These are phyloP conservation scores for Troglohyphantes excavatus DNA, from an alignment of 2,888 invertebrate genomes.

Conservation along the genomic window DNA sequence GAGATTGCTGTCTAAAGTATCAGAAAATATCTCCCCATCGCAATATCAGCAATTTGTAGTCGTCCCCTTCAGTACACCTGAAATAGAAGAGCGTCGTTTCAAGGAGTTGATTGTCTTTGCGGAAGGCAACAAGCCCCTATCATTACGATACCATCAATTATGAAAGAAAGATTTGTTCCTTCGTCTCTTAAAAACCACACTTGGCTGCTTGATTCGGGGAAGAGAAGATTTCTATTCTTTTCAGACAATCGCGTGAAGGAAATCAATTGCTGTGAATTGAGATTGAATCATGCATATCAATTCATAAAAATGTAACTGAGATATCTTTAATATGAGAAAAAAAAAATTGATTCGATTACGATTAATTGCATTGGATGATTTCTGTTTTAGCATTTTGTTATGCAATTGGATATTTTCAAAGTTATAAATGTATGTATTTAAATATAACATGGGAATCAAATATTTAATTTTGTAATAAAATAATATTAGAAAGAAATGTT, in stretches of 20 bases:
- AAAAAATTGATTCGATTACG: background rate
- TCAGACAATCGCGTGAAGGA: background rate
- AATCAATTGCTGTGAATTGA: background rate
- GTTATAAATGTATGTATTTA: no score
- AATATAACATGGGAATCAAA: no score
- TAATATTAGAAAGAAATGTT: no score
- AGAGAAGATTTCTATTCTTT: background rate
- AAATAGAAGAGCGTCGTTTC: constrained; percentile 36
- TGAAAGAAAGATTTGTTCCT: constrained; percentile 28
- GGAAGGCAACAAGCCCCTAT: constrained; percentile 63
- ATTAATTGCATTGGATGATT: no score
- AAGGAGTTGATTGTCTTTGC: constrained; percentile 46
- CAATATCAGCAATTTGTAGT: constrained; percentile 1
- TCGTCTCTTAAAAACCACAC: constrained; percentile 39
- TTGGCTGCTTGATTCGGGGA: background rate
- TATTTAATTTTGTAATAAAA: no score
- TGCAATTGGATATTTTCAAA: no score
- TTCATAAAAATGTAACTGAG: background rate
- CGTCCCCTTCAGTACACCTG: constrained; percentile 8
- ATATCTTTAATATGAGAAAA: no score
- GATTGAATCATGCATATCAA: background rate
- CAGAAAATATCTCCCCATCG: no score
- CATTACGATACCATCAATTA: constrained; percentile 71
- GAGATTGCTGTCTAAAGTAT: no score
- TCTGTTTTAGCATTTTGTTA: no score